Evolutionary conservation across 2,113 vertebrate species (phyloP).

Genomic region (Bagarius yarrelli): DNA sequence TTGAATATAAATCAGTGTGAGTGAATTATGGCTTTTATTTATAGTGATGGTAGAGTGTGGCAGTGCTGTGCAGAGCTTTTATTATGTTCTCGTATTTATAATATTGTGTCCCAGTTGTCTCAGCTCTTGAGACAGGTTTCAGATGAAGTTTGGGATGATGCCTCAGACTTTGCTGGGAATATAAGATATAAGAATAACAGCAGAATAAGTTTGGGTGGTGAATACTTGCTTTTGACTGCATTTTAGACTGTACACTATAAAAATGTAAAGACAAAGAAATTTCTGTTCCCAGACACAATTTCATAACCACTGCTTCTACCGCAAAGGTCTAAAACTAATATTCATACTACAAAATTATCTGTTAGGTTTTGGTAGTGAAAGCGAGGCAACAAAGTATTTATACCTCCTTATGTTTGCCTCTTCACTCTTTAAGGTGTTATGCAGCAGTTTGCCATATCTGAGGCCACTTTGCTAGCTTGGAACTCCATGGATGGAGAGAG

Average conservation of each 20-base stretch:
- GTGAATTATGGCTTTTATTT: slow-evolving; percentile 41
- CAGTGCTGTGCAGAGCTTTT: slow-evolving; percentile 1
- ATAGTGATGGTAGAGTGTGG: slow-evolving; percentile 16
- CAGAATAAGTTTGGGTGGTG: slow-evolving; percentile 1
- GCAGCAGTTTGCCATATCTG: slow-evolving; percentile 95
- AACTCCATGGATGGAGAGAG: slow-evolving; percentile 96
- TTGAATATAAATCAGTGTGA: slow-evolving; percentile 37
- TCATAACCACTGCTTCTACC: background rate
- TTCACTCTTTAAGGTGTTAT: slow-evolving; percentile 79
- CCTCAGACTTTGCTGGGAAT: background rate
- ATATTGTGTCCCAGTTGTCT: slow-evolving; percentile 18
- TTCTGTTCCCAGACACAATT: background rate
- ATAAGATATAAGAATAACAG: background rate
- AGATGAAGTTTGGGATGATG: slow-evolving; percentile 12
- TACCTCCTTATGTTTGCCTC: background rate
- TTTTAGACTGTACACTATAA: background rate
- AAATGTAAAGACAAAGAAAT: background rate
- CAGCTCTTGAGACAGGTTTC: slow-evolving; percentile 11
- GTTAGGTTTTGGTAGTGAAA: background rate
- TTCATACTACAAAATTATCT: background rate
- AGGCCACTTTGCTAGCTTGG: slow-evolving; percentile 95
- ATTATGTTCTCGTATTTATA: slow-evolving; percentile 32
- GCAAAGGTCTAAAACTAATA: too few relatives aligned
- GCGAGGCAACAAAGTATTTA: background rate
- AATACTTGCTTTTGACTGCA: slow-evolving; percentile 3